Conservation (phyloP, 2,113 vertebrate genomes). For the Brachypteracias leptosomus region DNA sequence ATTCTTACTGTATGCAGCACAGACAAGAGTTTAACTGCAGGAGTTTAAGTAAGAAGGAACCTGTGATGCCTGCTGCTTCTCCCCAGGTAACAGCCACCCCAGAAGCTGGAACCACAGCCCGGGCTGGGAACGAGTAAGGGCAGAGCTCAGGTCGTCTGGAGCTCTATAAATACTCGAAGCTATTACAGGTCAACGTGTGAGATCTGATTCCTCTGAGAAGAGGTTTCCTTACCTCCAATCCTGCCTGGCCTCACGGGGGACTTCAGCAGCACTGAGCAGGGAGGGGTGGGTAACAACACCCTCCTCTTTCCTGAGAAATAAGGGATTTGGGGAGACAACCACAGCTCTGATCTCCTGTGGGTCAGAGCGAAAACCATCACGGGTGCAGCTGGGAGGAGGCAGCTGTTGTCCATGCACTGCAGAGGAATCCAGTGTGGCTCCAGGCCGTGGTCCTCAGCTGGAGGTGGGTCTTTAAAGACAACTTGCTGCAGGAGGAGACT, state of each 20-base stretch:
- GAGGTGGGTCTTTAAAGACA: neutral
- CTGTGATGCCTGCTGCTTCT: neutral
- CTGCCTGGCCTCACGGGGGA: neutral
- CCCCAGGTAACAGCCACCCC: neutral
- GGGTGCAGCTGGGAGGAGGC: neutral
- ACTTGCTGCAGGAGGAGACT: neutral
- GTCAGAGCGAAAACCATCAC: neutral
- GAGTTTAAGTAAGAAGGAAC: neutral
- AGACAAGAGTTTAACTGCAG: neutral
- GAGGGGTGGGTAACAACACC: neutral
- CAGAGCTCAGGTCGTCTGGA: neutral
- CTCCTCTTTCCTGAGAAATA: neutral
- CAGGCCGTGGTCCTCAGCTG: neutral
- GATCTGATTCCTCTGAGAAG: neutral
- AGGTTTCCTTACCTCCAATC: neutral
- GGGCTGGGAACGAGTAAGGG: neutral
- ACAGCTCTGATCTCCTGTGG: neutral
- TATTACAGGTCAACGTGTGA: neutral
- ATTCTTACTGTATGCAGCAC: neutral
- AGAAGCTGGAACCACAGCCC: neutral
- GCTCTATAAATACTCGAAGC: neutral
- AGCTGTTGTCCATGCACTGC: accelerated
- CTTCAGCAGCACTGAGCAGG: neutral
- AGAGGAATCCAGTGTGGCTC: neutral
- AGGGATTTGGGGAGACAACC: neutral